Base-by-base conservation (phyloP, 1,140 invertebrate species). In the Globodera ellingtonae region DNA sequence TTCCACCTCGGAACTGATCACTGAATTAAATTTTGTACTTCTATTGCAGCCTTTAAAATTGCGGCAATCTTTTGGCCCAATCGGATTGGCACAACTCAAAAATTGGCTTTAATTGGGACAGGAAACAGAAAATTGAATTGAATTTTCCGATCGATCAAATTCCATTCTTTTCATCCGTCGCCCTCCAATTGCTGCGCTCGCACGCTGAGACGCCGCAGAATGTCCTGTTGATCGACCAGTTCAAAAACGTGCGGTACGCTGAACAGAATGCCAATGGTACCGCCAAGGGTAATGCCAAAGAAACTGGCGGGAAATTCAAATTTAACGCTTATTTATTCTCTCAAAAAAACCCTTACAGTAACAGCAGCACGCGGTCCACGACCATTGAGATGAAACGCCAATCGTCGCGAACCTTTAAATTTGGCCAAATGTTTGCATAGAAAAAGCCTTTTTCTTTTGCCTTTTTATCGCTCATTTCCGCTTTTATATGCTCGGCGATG, bases 181-280 rank as follows among this genome's bases (percentile, higher is more conserved):
- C 13, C 35, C 24, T 44, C 75, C 7, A 79, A 71, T 71, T 35
- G 35, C 35, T 62, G 50, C 67, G 76, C 78, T 52, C 78, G 81
- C 3, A 72, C 81, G 65, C 83, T 88, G 90, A 97, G 95, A 87
- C 95, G 95, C 91, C 95, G 94, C 86, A 97, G 97, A 86, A 97
- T 96, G 90, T 93, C 93, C 90, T 97, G 95, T 91, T 98, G 96
- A 91, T 98, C 96, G 75, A 98, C 95, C 89, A 95, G 96, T 91
- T 99, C 96, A 90, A 99, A 98, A 90, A 99, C 98, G 91, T 98
- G 95, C 50, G 97, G 97, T 0, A 97, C 97, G 89, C 98, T 95
- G 93, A 98, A 95, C n/a, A 99, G 91, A 84, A 99, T 98, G 44
- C 95, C 95, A 80, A 98, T 93, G 4, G 97, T 98, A 18, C 93